Evolutionary conservation across 1,140 invertebrate genomes (phyloP), one percentile per base, ranked within the genome.

Genomic region (Pseudomyrmex gracilis): DNA sequence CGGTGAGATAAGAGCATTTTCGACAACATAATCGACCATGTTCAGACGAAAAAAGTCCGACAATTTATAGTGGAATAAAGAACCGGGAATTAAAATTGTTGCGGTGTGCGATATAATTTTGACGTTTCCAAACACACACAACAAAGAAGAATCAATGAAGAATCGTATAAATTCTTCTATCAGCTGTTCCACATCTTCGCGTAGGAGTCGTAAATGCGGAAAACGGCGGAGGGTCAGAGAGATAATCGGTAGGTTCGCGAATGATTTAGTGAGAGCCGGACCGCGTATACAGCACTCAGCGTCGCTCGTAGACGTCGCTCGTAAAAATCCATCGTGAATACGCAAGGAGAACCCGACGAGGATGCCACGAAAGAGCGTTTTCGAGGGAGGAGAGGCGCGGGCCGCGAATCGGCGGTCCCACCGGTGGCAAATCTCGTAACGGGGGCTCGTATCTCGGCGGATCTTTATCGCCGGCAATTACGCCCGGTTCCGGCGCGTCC

Each of bases 401-500:
- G 53, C 73, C 70, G 66, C 68, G 74, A 76, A 24, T 87, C 55
- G 77, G 73, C 85, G 84, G 87, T 89, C 87, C 87, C 88, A 84
- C 64, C 85, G 88, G 84, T 88, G 88, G 88, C 87, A 89, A 89
- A 89, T 89, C 88, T 86, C 85, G 82, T 89, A 89, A 89, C 87
- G 84, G 86, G 73, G 83, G 80, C 70, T 85, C 84, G 80, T 89
- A 89, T 88, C 84, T 89, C 87, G 84, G 85, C 63, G 83, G 86
- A 91, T 90, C 89, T 91, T 91, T 91, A 91, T 91, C 88, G 85
- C 73, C 85, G 88, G 88, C 89, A 91, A 91, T 91, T 90, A 91
- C 89, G 83, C 73, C 58, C 74, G 83, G 87, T 87, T 85, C 85
- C 66, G 76, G 82, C 71, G 77, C 82, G 80, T 43, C 8, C 68